Percentiles rank a stretch among this genome's conserved stretches.
Evolutionary conservation across 1,140 invertebrate species (phyloP).

Genomic region (Colletes gigas): DNA sequence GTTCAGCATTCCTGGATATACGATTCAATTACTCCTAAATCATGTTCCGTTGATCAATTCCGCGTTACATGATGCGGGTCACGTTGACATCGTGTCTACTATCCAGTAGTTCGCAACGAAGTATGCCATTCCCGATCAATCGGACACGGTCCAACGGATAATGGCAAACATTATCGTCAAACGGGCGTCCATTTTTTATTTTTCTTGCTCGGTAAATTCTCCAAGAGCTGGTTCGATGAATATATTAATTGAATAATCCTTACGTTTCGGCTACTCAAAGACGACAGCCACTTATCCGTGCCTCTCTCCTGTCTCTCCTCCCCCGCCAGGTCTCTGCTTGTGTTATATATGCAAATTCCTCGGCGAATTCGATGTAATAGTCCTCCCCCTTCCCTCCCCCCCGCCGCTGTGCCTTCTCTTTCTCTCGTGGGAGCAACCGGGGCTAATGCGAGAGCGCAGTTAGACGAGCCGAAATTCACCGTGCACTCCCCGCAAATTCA

Average conservation of each 20-base stretch:
- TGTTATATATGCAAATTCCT: slow-evolving; percentile 69
- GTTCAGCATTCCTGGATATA: no score
- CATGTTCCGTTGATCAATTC: no score
- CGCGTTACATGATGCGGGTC: no score
- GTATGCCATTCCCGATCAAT: neutral
- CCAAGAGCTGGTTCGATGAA: slow-evolving; percentile 57
- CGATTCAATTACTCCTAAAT: no score
- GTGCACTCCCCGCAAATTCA: slow-evolving; percentile 55
- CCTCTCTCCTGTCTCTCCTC: slow-evolving; percentile 14
- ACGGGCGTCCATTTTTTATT: slow-evolving; percentile 1
- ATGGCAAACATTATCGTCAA: neutral
- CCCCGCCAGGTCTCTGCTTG: slow-evolving; percentile 20
- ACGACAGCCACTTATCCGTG: slow-evolving; percentile 60
- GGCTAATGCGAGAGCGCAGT: slow-evolving; percentile 58
- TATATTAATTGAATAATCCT: slow-evolving; percentile 69
- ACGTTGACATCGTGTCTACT: no score
- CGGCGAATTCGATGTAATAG: slow-evolving; percentile 62
- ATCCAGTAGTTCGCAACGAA: no score
- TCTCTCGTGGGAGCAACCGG: slow-evolving; percentile 36
- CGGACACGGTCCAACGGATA: neutral
- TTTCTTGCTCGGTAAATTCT: neutral
- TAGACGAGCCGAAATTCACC: slow-evolving; percentile 59
- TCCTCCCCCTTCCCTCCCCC: slow-evolving; percentile 23
- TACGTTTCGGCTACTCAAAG: slow-evolving; percentile 62
- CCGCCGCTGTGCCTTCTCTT: neutral